Percentiles rank a stretch among this genome's conserved stretches.
These are phyloP conservation scores for Halcyon smyrnensis DNA, from an alignment of 2,797 vertebrate genomes.

Conservation along the genomic window DNA sequence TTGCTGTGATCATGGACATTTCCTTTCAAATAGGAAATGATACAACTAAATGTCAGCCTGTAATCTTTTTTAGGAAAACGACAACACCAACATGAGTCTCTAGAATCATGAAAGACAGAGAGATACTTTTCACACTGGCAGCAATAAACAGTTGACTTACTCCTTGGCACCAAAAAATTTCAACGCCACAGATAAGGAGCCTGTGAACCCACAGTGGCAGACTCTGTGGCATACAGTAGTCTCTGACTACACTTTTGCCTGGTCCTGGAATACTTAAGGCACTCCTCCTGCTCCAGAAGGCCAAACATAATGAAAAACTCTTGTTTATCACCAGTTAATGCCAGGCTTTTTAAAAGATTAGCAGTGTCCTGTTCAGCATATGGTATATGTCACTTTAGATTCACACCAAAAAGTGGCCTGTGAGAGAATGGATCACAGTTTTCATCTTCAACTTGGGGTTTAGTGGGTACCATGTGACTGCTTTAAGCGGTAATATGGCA, in stretches of 20 bases:
- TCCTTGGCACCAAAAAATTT: background rate
- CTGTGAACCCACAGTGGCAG: accelerated
- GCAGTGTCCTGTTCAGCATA: background rate
- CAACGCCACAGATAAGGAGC: background rate
- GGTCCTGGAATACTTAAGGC: background rate
- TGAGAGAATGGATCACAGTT: background rate
- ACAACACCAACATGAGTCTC: background rate
- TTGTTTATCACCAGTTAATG: background rate
- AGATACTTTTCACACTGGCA: background rate
- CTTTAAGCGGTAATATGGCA: background rate
- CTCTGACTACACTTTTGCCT: background rate
- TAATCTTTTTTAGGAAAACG: background rate
- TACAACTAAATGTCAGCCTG: background rate
- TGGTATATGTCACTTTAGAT: background rate
- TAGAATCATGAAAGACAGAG: background rate
- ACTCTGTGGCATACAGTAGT: accelerated
- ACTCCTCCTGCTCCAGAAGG: background rate
- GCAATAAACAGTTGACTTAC: background rate
- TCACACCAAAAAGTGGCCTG: background rate
- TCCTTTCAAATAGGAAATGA: constrained; percentile 60
- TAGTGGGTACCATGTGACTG: background rate
- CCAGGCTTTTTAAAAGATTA: background rate
- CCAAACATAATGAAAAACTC: background rate
- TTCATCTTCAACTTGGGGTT: background rate
- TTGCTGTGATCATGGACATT: constrained; percentile 25